These are phyloP conservation scores for Plemyria rubiginata DNA, from an alignment of 2,888 invertebrate species.

Conservation along the genomic window DNA sequence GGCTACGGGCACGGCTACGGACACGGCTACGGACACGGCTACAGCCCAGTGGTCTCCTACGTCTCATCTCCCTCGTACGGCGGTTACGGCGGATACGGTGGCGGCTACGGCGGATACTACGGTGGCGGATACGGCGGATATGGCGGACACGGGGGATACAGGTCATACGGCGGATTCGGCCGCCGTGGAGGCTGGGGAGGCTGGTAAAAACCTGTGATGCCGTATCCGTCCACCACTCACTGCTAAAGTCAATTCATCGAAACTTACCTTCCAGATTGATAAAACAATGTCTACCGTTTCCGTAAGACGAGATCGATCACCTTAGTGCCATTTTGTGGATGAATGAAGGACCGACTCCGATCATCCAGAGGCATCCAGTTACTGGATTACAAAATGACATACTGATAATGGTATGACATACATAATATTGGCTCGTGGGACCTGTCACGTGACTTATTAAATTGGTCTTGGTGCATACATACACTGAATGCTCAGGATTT, in stretches of 20 bases:
- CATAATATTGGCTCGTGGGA: not conserved
- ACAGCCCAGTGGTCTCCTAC: slow-evolving; percentile 3
- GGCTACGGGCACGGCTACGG: slow-evolving; percentile 21
- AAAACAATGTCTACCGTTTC: not conserved
- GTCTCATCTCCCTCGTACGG: slow-evolving; percentile 12
- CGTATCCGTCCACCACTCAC: not conserved
- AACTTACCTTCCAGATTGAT: not conserved
- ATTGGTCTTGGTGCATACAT: slow-evolving; percentile 17
- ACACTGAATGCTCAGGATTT: not conserved
- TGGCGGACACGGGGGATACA: slow-evolving; percentile 29
- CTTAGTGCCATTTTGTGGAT: not conserved
- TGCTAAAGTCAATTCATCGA: not conserved
- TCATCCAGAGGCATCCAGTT: slow-evolving; percentile 1
- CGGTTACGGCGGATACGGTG: slow-evolving; percentile 22
- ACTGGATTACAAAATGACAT: slow-evolving; percentile 21
- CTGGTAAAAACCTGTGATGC: slow-evolving; percentile 11
- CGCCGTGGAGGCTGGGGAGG: slow-evolving; percentile 18
- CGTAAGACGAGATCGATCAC: slow-evolving; percentile 5
- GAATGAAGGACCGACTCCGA: not conserved
- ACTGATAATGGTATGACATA: not conserved
- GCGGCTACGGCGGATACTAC: slow-evolving; percentile 14
- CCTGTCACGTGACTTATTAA: slow-evolving; percentile 12
- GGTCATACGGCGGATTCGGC: slow-evolving; percentile 14
- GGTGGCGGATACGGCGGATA: slow-evolving; percentile 23
- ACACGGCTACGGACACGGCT: slow-evolving; percentile 24